Conservation (phyloP, 2,113 vertebrate species). For the Motacilla tschutschensis region DNA sequence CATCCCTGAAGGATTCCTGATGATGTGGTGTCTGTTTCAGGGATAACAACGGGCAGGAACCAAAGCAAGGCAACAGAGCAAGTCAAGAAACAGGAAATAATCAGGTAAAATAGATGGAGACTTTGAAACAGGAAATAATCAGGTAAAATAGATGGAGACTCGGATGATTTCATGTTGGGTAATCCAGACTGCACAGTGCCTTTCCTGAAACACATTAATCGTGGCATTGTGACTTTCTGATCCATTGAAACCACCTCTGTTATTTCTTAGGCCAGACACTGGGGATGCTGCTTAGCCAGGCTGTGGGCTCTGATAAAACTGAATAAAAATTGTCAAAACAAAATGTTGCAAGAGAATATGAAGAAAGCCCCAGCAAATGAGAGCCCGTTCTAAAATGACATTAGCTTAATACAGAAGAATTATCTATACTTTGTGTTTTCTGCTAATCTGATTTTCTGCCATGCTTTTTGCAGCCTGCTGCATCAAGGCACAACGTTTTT, state of each 20-base stretch:
- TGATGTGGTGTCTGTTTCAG: neutral
- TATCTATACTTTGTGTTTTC: neutral
- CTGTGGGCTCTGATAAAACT: neutral
- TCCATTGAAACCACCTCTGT: neutral
- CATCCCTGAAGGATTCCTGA: neutral
- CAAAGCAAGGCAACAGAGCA: conserved; percentile 13
- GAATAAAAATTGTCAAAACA: neutral
- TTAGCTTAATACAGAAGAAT: neutral
- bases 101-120: neutral
- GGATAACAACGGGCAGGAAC: neutral
- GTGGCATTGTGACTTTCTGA: neutral
- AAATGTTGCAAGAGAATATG: neutral
- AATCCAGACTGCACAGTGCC: neutral
- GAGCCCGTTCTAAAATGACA: neutral
- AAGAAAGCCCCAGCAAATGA: neutral
- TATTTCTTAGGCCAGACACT: neutral
- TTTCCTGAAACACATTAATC: neutral
- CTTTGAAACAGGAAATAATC: neutral
- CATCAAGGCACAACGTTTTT: conserved; percentile 23
- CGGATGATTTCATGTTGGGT: neutral
- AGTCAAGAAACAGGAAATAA: neutral
- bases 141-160: neutral
- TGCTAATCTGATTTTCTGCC: neutral
- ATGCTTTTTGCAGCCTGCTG: conserved; percentile 2
- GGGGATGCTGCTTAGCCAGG: neutral